These are phyloP conservation scores for Battus philenor DNA, from an alignment of 1,140 invertebrate genomes.

Conservation along the genomic window DNA sequence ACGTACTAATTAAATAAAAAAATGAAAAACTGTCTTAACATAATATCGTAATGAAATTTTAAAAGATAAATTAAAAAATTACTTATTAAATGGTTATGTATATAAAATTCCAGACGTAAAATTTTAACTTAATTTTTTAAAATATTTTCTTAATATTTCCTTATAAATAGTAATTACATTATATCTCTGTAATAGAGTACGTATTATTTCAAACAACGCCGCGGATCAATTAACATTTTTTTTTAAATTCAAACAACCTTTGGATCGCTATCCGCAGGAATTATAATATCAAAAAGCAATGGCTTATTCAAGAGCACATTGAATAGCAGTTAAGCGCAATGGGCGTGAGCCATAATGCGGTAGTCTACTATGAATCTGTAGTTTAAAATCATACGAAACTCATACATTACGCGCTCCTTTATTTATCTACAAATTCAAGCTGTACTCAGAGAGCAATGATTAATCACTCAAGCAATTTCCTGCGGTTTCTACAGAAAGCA, in stretches of 20 bases:
- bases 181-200: too few species aligned
- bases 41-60: too few species aligned
- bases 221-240: constrained; percentile 59
- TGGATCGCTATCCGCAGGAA: constrained; percentile 57
- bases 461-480: constrained; percentile 4
- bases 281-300: constrained; percentile 70
- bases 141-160: too few species aligned
- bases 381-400: background rate
- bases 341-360: constrained; percentile 63
- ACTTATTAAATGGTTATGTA: too few species aligned
- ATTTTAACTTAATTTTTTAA: too few species aligned
- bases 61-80: too few species aligned
- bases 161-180: too few species aligned
- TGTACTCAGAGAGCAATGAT: background rate
- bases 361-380: constrained; percentile 17
- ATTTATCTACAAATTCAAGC: background rate
- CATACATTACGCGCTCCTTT: constrained; percentile 19
- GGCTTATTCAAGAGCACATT: constrained; percentile 68
- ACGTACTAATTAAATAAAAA: too few species aligned
- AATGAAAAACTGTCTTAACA: too few species aligned
- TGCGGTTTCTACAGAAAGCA: background rate
- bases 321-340: constrained; percentile 67
- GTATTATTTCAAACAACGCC: constrained; percentile 8
- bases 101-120: too few species aligned
- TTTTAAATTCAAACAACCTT: constrained; percentile 52